Base-by-base conservation (phyloP, 1,140 invertebrate genomes). In the Muscidifurax raptorellus region DNA sequence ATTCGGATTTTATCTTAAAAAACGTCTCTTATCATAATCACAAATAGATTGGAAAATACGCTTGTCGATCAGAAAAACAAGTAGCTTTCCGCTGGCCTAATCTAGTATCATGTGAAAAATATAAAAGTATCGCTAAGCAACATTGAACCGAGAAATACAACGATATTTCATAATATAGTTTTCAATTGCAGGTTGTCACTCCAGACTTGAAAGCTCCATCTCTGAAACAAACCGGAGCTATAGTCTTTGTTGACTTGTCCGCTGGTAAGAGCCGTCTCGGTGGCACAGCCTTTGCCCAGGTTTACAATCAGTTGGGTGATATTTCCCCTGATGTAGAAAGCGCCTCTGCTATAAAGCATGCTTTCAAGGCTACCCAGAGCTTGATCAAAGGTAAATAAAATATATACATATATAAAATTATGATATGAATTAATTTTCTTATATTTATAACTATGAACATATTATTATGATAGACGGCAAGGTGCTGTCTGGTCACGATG, bases 231-330 rank as follows among this genome's bases (percentile, higher is more conserved):
- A 91, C 90, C 84, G 95, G 95, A 59, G 86, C 88, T 25, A 87
- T 98, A 7, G 87, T 98, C 0, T 96, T 95, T 89, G 94, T 98
- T 1, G 95, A 97, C 89, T 92, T 97, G 27, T 95, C 95, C 47
- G 91, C 94, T 86, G 94, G 94, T 7, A 94, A 95, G 40, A 94
- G 92, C 86, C 93, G 98, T 67, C 92, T 99, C 12, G 98, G 98
- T 25, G 99, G 98, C 1, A 97, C 97, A 15, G 97, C 98, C 12
- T 91, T 99, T 15, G 98, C 98, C 15, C 99, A 99, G 90, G 97
- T 96, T 85, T 98, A 95, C 90, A 95, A 95, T 69, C 97, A 99
- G 92, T 92, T 99, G 30, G 98, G 98, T 9, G 94, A 97, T 79
- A 93, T 94, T 74, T 92, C 94, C 40, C 97, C 98, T 0, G 98